phyloP scores from a whole-genome alignment of 2,888 invertebrate species.

The Mellilla xanthometata region DNA sequence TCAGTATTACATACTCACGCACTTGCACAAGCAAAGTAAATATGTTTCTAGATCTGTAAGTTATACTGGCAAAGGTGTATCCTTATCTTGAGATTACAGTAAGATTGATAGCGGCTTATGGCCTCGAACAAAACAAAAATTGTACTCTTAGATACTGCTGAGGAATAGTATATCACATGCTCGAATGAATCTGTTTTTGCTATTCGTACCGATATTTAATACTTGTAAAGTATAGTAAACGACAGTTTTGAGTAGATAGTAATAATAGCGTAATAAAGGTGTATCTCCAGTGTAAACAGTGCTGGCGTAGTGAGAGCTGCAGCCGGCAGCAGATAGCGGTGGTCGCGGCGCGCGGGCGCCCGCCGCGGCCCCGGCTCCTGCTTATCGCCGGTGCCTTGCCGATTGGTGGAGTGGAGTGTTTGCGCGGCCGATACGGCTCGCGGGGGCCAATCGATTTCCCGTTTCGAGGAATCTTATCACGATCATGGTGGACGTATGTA shows the following conservation, averaged over 20 bases:
- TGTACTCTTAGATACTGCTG: not conserved
- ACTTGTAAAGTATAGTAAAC: constrained; percentile 32
- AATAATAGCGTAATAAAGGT: constrained; percentile 74
- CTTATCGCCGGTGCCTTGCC: constrained; percentile 65
- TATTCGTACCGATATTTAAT: no score
- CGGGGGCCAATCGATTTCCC: constrained; percentile 76
- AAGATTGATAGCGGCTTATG: constrained; percentile 10
- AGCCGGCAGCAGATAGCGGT: constrained; percentile 49
- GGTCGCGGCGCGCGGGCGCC: not conserved
- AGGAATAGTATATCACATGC: no score
- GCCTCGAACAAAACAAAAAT: constrained; percentile 3
- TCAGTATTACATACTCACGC: no score
- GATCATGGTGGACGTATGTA: constrained; percentile 75
- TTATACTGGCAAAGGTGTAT: constrained; percentile 6
- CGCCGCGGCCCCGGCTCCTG: constrained; percentile 28
- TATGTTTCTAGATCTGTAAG: constrained; percentile 2
- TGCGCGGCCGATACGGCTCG: constrained; percentile 65
- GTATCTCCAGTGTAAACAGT: constrained; percentile 73
- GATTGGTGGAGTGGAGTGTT: constrained; percentile 79
- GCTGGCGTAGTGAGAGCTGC: constrained; percentile 51
- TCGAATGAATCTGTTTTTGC: no score
- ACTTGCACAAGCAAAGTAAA: no score
- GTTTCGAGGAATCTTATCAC: constrained; percentile 73
- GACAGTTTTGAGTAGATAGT: constrained; percentile 60
- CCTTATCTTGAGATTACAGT: constrained; percentile 15